Base-by-base conservation (phyloP, 2,888 invertebrate species). In the Coenonympha arcania region DNA sequence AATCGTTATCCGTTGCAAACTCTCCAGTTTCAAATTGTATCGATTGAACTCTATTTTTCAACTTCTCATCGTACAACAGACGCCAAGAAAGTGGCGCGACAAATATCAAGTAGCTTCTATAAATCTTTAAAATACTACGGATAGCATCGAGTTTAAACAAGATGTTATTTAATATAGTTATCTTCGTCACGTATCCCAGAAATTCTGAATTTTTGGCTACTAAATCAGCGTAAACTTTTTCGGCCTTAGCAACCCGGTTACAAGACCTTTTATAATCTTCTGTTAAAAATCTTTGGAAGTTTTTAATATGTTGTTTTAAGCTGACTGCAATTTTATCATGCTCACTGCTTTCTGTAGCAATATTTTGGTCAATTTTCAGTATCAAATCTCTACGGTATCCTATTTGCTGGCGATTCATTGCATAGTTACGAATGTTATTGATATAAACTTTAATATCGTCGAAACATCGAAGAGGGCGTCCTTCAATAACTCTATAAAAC, bases 401-500 rank as follows among this genome's bases (percentile, higher is more conserved):
- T 39, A 84, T 81, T 64, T 88, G 79, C 43, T 89, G 78, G 3
- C 85, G 76, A 53, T 78, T 78, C 73, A 84, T 85, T 6, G 88
- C 78, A 56, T 87, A 86, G n/a, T 69, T 63, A 20, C 88, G 76
- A 47, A 86, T 82, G 50, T 89, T 87, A 24, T 79, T 78, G 3
- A 90, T 68, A 63, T 92, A 92, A 6, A 88, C 80, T 56, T 86
- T 80, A 41, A 88, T 80, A 53, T 89, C 89, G 56, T 90, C 88
- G 57, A 85, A 88, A 59, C 88, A 87, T 42, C 87, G 79, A 19
- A 90, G 79, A 0, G 90, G 88, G 24, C 90, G 83, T 5, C 90
- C 90, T 69, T 88, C 88, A 26, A 91, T 84, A 28, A 89, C 87
- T 1, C 87, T 86, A 65, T 90, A 91, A 69, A 90, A 91, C 55